These are phyloP conservation scores for Macrochelys suwanniensis DNA, from an alignment of 2,797 vertebrate species.

Conservation along the genomic window DNA sequence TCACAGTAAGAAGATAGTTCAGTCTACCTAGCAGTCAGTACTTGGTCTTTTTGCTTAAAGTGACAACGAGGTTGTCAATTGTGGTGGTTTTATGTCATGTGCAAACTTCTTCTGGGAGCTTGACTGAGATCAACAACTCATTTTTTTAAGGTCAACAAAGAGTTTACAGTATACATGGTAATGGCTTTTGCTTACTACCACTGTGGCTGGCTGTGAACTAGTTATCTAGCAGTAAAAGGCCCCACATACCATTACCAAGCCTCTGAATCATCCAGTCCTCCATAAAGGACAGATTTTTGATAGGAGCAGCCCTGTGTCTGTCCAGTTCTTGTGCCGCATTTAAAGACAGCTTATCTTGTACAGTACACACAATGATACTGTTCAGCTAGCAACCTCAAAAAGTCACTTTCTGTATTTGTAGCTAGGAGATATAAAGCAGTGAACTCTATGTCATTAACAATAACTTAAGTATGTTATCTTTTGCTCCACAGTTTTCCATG, in stretches of 20 bases:
- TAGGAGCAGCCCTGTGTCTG: background rate
- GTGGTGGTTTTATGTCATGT: fast-evolving
- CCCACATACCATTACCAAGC: background rate
- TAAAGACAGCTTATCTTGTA: slow-evolving; percentile 60
- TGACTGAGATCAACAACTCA: background rate
- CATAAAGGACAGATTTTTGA: slow-evolving; percentile 9
- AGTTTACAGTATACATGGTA: background rate
- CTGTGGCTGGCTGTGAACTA: background rate
- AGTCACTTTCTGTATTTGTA: slow-evolving; percentile 80
- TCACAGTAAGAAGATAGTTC: background rate
- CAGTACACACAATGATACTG: slow-evolving; percentile 34
- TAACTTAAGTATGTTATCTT: slow-evolving; percentile 85
- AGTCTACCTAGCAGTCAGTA: background rate
- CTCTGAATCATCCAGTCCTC: background rate
- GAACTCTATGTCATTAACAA: slow-evolving; percentile 79
- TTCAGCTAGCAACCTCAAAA: slow-evolving; percentile 75
- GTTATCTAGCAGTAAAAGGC: background rate
- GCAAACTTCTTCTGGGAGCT: background rate
- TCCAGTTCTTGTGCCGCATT: slow-evolving; percentile 34
- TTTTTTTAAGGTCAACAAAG: background rate
- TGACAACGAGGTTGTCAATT: fast-evolving
- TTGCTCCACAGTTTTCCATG: slow-evolving; percentile 79
- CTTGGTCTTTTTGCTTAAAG: background rate
- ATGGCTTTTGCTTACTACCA: background rate
- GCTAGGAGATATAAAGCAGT: slow-evolving; percentile 76